Evolutionary conservation across 37 sponge, comb jelly and placozoan species (phyloP).

Genomic region (Beroe forskalii): DNA sequence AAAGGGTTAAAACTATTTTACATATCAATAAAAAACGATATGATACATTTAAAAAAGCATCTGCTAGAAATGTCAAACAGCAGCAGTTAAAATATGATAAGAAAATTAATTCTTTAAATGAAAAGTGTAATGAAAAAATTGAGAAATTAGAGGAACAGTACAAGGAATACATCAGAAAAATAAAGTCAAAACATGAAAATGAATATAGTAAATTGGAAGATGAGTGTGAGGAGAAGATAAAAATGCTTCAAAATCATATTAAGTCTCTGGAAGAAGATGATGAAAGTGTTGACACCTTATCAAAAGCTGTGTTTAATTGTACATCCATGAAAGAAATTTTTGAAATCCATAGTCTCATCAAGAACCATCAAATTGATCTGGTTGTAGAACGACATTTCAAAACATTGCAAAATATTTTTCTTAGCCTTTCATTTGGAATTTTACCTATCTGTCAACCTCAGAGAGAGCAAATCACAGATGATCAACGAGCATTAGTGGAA

Average conservation of each 20-base stretch:
- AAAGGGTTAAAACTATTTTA: not conserved
- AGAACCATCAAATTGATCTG: not conserved
- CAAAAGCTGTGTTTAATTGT: not conserved
- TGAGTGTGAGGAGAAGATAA: not conserved
- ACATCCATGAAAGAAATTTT: not conserved
- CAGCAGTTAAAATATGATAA: not conserved
- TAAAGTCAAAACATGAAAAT: not conserved
- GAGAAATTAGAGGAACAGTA: not conserved
- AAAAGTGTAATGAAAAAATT: not conserved
- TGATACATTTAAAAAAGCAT: not conserved
- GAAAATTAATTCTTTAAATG: not conserved
- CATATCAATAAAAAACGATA: not conserved
- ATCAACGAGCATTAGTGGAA: not conserved
- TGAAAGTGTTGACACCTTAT: not conserved
- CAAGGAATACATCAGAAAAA: not conserved
- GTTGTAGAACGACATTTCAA: not conserved
- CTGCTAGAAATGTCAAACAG: not conserved
- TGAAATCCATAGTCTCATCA: not conserved
- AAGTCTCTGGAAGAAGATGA: not conserved
- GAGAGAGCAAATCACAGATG: not conserved
- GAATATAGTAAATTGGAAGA: not conserved
- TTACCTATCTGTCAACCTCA: conserved; percentile 18
- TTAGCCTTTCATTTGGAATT: conserved; percentile 1
- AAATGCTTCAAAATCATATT: not conserved
- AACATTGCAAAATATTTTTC: conserved; percentile 6